Evolutionary conservation across 2,113 vertebrate species (phyloP).

Genomic region (Hydrolagus affinis): DNA sequence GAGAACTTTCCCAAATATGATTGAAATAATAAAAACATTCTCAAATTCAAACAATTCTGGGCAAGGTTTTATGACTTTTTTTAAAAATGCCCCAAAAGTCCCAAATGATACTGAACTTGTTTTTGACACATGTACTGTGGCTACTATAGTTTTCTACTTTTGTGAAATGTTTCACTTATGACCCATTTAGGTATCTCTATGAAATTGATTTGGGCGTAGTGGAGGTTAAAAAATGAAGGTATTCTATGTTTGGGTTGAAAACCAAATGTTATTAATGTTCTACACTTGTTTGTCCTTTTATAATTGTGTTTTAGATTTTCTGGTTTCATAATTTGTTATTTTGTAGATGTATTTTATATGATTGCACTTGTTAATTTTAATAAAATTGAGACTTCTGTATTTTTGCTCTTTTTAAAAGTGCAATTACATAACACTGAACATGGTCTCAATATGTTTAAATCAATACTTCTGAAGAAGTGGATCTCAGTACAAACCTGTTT

Average conservation of each 20-base stretch:
- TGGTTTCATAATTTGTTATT: background rate
- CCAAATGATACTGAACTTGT: too few species aligned
- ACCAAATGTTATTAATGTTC: constrained; percentile 10
- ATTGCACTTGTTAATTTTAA: constrained; percentile 20
- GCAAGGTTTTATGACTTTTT: too few species aligned
- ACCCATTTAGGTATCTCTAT: too few species aligned
- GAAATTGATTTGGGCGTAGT: background rate
- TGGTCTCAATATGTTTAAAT: background rate
- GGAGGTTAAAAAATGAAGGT: too few species aligned
- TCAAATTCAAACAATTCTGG: too few species aligned
- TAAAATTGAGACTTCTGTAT: constrained; percentile 1
- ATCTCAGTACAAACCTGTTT: background rate
- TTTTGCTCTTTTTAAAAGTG: background rate
- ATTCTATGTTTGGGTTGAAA: background rate
- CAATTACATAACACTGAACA: background rate
- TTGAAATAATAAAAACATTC: too few species aligned
- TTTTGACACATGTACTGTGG: too few species aligned
- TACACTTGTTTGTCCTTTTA: constrained; percentile 16
- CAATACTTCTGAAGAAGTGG: constrained; percentile 5
- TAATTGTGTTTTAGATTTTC: background rate
- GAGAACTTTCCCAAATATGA: too few species aligned
- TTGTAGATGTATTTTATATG: constrained; percentile 15
- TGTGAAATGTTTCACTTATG: too few species aligned
- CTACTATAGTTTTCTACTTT: too few species aligned
- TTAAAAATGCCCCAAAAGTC: too few species aligned